Conservation (phyloP, 2,113 vertebrate genomes). For the Microtus montanus region DNA sequence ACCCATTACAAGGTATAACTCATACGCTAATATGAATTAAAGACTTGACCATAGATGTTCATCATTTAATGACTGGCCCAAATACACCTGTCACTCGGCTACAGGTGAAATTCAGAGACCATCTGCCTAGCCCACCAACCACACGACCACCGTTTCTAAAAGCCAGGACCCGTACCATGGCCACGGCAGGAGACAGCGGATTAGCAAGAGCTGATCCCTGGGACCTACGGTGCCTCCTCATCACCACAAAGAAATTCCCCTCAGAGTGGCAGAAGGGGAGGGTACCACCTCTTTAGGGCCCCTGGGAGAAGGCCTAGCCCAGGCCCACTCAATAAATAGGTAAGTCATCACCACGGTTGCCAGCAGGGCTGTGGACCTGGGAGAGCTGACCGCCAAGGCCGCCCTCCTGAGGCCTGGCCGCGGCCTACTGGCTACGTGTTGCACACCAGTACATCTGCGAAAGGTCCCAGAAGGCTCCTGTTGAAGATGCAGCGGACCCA, state of each 20-base stretch:
- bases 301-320: slow-evolving; percentile 65
- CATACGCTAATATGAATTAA: background rate
- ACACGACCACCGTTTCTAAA: slow-evolving; percentile 30
- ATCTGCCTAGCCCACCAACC: slow-evolving; percentile 24
- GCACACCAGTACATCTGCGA: slow-evolving; percentile 96
- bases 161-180: background rate
- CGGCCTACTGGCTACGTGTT: slow-evolving; percentile 86
- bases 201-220: background rate
- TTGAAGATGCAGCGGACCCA: slow-evolving; percentile 99
- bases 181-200: background rate
- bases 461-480: slow-evolving; percentile 96
- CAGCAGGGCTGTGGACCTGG: background rate
- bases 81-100: slow-evolving; percentile 70
- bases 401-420: background rate
- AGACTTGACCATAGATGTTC: slow-evolving; percentile 2
- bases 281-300: background rate
- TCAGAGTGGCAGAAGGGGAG: background rate
- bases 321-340: slow-evolving; percentile 72
- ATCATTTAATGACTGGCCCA: slow-evolving; percentile 84
- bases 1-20: background rate
- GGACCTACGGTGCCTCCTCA: background rate
- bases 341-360: slow-evolving; percentile 37
- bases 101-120: slow-evolving; percentile 64
- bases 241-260: background rate
- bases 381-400: background rate